Percentiles rank a stretch among this genome's conserved stretches.
phyloP scores from a whole-genome alignment of 1,140 invertebrate genomes.

The Bathynomus jamesi region DNA sequence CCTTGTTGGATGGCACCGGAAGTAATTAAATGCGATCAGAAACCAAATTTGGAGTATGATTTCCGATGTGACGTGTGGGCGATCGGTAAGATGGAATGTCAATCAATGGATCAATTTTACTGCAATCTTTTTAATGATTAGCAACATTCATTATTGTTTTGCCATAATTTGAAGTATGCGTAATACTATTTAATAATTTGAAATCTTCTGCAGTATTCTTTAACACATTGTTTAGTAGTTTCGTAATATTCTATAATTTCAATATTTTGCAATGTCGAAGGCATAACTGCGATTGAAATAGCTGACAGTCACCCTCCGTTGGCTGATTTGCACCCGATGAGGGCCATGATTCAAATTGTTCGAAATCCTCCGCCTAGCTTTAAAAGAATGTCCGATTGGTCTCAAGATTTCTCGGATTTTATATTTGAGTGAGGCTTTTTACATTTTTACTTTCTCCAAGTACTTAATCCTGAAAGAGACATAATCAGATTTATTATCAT shows the following conservation, averaged over 20 bases:
- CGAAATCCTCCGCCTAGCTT: slow-evolving; percentile 76
- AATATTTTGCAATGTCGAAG: too few relatives aligned
- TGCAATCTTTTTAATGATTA: too few relatives aligned
- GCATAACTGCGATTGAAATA: slow-evolving; percentile 82
- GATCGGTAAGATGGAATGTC: slow-evolving; percentile 62
- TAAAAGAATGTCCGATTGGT: slow-evolving; percentile 64
- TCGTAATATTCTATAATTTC: too few relatives aligned
- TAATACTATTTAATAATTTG: too few relatives aligned
- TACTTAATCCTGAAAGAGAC: too few relatives aligned
- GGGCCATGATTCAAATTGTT: slow-evolving; percentile 76
- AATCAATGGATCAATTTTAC: too few relatives aligned
- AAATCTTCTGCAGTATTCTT: too few relatives aligned
- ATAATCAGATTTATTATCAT: too few relatives aligned
- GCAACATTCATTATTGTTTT: too few relatives aligned
- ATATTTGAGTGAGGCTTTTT: slow-evolving; percentile 64
- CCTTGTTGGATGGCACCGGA: slow-evolving; percentile 90
- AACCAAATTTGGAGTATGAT: slow-evolving; percentile 55
- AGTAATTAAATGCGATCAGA: slow-evolving; percentile 54
- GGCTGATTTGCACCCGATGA: slow-evolving; percentile 73
- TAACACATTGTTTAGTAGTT: too few relatives aligned
- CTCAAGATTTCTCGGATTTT: slow-evolving; percentile 71
- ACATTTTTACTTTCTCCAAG: too few relatives aligned
- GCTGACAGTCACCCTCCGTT: slow-evolving; percentile 79
- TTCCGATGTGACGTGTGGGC: slow-evolving; percentile 88
- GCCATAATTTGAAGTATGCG: too few relatives aligned